Evolutionary conservation across 2,797 vertebrate species (phyloP), one percentile per base, ranked within the genome.

Genomic region (Rhinatrema bivittatum): DNA sequence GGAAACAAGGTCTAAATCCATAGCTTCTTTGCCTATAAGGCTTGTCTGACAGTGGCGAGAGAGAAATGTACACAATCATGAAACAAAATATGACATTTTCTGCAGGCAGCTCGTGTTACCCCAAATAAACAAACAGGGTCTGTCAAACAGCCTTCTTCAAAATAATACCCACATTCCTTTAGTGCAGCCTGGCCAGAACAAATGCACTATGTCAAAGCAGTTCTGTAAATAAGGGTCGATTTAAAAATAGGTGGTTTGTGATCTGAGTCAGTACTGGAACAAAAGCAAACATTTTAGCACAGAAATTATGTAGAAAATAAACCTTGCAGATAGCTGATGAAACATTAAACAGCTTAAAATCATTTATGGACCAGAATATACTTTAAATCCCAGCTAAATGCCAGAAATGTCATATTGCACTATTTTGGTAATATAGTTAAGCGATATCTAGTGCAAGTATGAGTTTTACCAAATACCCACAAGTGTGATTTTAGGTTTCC

Each of bases 1-100:
- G 65, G 67, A 79, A 78, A 73, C 72, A 49, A 71, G 44, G 55
- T 81, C 72, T 53, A 86, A 84, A 83, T 85, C 85, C 54, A 24
- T 74, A 67, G 72, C 67, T 65, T 88, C 86, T 83, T 82, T 76
- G 56, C 76, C 76, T 75, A 85, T 82, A 62, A 73, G 58, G 53
- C 65, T 81, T 78, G 85, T 70, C 83, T 82, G 63, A 75, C 74
- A 76, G 76, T 74, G 76, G 71, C 66, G 65, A 76, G 67, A 76
- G 69, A 77, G 71, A 73, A n/a, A 78, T 74, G 76, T 79, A 81
- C 80, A 86, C 76, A 85, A 74, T 79, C 70, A 78, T 79, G 81
- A 89, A 87, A 78, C 76, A 79, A 82, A 80, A 83, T 75, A 78
- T 77, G 69, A 78, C 74, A 78, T 72, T 75, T 76, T 86, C 78